Conservation (phyloP, 1,140 invertebrate genomes). For the Cataglyphis hispanica region DNA sequence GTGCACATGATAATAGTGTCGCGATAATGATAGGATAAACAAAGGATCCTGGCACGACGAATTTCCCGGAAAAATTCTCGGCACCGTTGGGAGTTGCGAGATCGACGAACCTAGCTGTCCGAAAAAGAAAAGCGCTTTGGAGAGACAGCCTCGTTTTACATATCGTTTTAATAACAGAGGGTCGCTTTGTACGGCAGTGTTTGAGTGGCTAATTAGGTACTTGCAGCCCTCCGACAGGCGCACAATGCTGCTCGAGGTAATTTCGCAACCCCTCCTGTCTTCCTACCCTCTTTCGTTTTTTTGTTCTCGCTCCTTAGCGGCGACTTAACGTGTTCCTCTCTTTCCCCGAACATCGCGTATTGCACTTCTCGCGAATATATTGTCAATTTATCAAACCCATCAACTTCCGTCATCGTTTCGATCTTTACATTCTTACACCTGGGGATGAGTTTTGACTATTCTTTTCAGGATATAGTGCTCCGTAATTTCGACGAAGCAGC, state of each 20-base stretch:
- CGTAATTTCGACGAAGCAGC: slow-evolving; percentile 19
- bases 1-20: slow-evolving; percentile 35
- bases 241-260: slow-evolving; percentile 78
- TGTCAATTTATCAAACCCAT: slow-evolving; percentile 8
- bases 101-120: slow-evolving; percentile 67
- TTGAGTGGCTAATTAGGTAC: slow-evolving; percentile 81
- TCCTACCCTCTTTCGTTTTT: slow-evolving; percentile 45
- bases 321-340: slow-evolving; percentile 9
- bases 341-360: slow-evolving; percentile 11
- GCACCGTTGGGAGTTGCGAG: neutral
- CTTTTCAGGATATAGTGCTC: neutral
- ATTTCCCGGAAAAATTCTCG: slow-evolving; percentile 49
- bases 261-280: slow-evolving; percentile 67
- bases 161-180: slow-evolving; percentile 79
- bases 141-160: slow-evolving; percentile 66
- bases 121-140: slow-evolving; percentile 18
- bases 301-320: slow-evolving; percentile 39
- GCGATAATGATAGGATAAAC: slow-evolving; percentile 43
- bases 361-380: slow-evolving; percentile 26
- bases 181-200: slow-evolving; percentile 76
- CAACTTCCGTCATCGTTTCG: slow-evolving; percentile 6
- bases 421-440: neutral
- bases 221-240: slow-evolving; percentile 69
- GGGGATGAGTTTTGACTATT: slow-evolving; percentile 8
- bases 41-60: slow-evolving; percentile 22